Evolutionary conservation across 2,797 vertebrate species (phyloP).

Genomic region (Mormyrus proboscirostris): DNA sequence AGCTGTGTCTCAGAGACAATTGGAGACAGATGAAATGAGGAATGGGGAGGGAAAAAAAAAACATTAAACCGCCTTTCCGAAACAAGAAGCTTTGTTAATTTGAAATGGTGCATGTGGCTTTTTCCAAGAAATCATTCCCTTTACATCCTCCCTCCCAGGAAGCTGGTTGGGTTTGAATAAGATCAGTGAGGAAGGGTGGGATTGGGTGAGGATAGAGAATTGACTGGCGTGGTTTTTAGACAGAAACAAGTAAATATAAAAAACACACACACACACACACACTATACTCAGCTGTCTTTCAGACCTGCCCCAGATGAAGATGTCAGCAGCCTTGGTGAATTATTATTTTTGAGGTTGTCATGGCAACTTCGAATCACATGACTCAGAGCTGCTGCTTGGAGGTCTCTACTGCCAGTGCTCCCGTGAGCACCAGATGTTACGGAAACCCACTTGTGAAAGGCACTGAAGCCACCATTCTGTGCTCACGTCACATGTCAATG

Average conservation of each 20-base stretch:
- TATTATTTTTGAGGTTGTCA: slow-evolving; percentile 17
- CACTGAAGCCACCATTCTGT: background rate
- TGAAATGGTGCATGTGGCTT: background rate
- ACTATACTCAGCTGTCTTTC: slow-evolving; percentile 25
- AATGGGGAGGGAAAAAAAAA: slow-evolving; percentile 1
- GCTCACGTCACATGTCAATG: background rate
- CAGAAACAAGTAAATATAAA: background rate
- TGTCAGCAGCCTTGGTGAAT: background rate
- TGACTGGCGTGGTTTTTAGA: background rate
- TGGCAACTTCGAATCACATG: slow-evolving; percentile 22
- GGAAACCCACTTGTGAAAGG: background rate
- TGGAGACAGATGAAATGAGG: background rate
- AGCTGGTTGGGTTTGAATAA: slow-evolving; percentile 1
- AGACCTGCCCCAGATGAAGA: slow-evolving; percentile 3
- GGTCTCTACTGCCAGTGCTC: slow-evolving; percentile 10
- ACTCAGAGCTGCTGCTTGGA: slow-evolving; percentile 11
- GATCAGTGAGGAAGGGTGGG: background rate
- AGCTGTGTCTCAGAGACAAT: background rate
- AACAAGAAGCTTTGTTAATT: slow-evolving; percentile 14
- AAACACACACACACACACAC: background rate
- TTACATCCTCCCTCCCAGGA: background rate
- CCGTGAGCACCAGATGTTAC: slow-evolving; percentile 16
- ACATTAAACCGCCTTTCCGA: background rate
- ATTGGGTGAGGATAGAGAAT: background rate
- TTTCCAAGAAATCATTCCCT: background rate